Evolutionary conservation across 2,113 vertebrate species (phyloP).

Genomic region (Oreochromis tanganicae): DNA sequence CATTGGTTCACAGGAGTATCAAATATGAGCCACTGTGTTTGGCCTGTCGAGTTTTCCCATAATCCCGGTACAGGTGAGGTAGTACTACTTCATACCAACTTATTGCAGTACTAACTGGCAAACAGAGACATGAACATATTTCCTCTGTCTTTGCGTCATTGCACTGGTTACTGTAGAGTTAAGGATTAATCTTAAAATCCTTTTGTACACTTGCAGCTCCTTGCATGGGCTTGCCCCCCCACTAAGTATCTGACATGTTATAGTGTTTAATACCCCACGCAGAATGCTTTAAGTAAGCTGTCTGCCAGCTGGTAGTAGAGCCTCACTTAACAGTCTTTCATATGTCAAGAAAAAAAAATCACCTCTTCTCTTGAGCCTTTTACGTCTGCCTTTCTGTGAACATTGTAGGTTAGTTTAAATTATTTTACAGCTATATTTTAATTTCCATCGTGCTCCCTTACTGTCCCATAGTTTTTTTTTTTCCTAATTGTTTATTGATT

Average conservation of each 20-base stretch:
- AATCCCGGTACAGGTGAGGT: not conserved
- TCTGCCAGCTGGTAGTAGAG: not conserved
- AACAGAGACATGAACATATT: not conserved
- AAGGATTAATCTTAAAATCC: not conserved
- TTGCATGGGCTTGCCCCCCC: not conserved
- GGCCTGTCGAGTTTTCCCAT: not conserved
- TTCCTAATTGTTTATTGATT: not conserved
- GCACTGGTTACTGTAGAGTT: not conserved
- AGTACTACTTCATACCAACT: not conserved
- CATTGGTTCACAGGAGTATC: not conserved
- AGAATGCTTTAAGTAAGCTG: not conserved
- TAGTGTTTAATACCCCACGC: not conserved
- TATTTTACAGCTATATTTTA: not conserved
- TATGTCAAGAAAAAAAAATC: not conserved
- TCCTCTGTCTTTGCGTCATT: not conserved
- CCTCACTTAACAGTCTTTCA: not conserved
- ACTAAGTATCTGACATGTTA: not conserved
- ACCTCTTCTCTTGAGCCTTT: not conserved
- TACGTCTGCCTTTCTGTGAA: not conserved
- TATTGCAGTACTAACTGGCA: not conserved
- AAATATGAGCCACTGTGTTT: not conserved
- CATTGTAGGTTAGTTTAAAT: not conserved
- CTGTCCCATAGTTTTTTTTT: not conserved
- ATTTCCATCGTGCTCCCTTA: not conserved
- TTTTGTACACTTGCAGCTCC: not conserved